phyloP scores from a whole-genome alignment of 2,797 vertebrate genomes.

The Brachyalestes nurse region DNA sequence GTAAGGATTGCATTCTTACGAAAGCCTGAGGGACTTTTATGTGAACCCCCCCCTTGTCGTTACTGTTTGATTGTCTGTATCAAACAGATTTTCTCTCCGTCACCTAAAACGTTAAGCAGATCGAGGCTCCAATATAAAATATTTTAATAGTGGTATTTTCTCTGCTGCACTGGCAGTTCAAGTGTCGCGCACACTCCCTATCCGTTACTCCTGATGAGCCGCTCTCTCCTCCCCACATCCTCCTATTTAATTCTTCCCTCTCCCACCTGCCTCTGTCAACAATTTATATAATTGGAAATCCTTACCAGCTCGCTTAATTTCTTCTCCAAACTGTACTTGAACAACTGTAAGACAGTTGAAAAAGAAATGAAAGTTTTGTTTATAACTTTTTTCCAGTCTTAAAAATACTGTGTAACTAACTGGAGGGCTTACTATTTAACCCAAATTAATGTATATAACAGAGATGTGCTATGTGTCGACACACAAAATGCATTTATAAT shows the following conservation, averaged over 20 bases:
- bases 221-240: conserved; percentile 69
- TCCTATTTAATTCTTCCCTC: conserved; percentile 66
- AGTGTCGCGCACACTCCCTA: conserved; percentile 82
- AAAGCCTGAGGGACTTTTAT: conserved; percentile 72
- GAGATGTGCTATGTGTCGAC: neutral
- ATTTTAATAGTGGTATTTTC: conserved; percentile 86
- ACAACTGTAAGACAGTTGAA: conserved; percentile 82
- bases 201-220: conserved; percentile 81
- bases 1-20: conserved; percentile 64
- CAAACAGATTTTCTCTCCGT: conserved; percentile 71
- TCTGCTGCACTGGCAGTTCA: conserved; percentile 76
- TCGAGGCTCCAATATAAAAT: conserved; percentile 80
- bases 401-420: neutral
- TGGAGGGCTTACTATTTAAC: neutral
- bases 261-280: conserved; percentile 75
- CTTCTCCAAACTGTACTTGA: conserved; percentile 93
- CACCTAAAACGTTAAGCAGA: conserved; percentile 77
- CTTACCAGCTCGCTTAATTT: conserved; percentile 93
- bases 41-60: conserved; percentile 65
- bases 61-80: conserved; percentile 81
- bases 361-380: conserved; percentile 39
- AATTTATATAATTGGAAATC: conserved; percentile 73
- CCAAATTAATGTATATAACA: neutral
- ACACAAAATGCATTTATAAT: neutral
- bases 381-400: neutral